Evolutionary conservation across 2,888 invertebrate species (phyloP).

Genomic region (Fragum whitleyi): DNA sequence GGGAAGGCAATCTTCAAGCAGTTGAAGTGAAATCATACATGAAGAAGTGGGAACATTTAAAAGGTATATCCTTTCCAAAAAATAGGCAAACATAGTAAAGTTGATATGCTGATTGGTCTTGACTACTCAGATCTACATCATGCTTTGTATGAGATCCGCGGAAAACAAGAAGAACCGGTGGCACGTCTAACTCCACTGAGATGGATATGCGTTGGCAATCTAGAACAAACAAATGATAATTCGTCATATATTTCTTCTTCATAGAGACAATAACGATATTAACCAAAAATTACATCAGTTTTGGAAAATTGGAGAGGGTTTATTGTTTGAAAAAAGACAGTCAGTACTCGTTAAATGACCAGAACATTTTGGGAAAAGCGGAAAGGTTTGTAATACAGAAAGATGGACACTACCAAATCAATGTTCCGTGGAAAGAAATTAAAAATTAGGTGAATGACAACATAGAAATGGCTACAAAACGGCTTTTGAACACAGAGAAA

Average conservation of each 20-base stretch:
- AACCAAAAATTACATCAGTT: slow-evolving; percentile 19
- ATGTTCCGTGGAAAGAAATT: slow-evolving; percentile 33
- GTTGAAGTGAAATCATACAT: too few species aligned
- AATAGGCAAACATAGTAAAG: slow-evolving; percentile 2
- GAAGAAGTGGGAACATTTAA: too few species aligned
- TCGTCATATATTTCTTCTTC: background rate
- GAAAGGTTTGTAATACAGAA: background rate
- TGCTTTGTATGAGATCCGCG: too few species aligned
- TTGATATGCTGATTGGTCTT: too few species aligned
- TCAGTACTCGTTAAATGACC: background rate
- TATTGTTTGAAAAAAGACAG: background rate
- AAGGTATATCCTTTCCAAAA: slow-evolving; percentile 2
- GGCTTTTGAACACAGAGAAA: too few species aligned
- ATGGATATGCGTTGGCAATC: slow-evolving; percentile 51
- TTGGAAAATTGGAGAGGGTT: slow-evolving; percentile 42
- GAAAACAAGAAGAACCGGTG: slow-evolving; percentile 43
- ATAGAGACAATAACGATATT: background rate
- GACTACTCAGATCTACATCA: slow-evolving; percentile 44
- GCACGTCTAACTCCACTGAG: slow-evolving; percentile 50
- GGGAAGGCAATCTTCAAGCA: slow-evolving; percentile 32
- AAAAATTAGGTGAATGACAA: background rate
- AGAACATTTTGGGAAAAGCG: slow-evolving; percentile 2
- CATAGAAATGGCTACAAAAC: too few species aligned
- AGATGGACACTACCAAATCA: slow-evolving; percentile 27
- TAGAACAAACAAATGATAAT: background rate